A percentile compares a stretch with the other conserved stretches of the same genome.
Conservation (phyloP, 2,113 vertebrate species). For the Cavia aperea region DNA sequence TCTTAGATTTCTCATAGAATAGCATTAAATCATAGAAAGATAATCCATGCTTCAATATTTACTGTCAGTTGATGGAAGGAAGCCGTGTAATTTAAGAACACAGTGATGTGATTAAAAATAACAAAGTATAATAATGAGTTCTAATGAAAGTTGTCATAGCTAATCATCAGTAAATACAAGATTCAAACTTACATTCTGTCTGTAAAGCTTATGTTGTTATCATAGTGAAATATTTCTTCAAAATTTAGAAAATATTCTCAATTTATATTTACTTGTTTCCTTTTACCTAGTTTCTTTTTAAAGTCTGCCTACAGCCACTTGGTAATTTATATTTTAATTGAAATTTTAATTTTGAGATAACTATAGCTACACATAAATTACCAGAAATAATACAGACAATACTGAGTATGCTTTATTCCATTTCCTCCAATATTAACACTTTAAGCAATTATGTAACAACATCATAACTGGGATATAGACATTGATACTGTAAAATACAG, state of each 20-base stretch:
- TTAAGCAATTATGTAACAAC: fast-evolving
- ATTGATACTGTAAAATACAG: fast-evolving
- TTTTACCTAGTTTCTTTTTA: not conserved
- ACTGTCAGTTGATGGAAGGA: not conserved
- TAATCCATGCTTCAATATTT: not conserved
- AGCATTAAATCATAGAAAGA: not conserved
- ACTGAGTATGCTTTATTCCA: no score
- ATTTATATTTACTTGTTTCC: not conserved
- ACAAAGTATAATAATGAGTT: not conserved
- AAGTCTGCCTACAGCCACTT: not conserved
- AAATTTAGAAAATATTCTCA: not conserved
- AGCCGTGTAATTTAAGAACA: not conserved
- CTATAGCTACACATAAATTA: not conserved
- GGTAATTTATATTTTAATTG: not conserved
- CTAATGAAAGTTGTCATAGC: not conserved
- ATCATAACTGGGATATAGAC: not conserved
- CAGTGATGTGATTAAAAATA: not conserved
- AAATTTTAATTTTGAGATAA: not conserved
- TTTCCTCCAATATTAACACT: no score
- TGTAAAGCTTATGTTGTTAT: not conserved
- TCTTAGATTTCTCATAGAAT: not conserved
- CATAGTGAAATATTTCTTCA: not conserved
- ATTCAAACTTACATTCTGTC: not conserved
- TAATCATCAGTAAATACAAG: not conserved
- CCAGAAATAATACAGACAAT: not conserved